Conservation (phyloP, 2,888 invertebrate species). For the Apodemia hepburni region DNA sequence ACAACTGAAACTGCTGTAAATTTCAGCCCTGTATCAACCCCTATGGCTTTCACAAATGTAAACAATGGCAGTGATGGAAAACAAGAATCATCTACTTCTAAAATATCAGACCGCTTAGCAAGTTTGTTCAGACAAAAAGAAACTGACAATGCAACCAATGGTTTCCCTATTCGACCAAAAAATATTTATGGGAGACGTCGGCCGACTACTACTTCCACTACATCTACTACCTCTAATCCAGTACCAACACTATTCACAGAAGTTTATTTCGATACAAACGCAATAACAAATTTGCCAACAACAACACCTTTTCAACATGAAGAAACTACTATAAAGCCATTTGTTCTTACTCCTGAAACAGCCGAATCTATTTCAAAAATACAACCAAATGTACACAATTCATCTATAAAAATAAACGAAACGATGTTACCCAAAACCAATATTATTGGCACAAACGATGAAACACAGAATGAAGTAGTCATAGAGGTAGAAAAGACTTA, state of each 20-base stretch:
- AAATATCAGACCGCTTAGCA: slow-evolving; percentile 51
- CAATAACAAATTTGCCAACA: slow-evolving; percentile 27
- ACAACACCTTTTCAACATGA: slow-evolving; percentile 37
- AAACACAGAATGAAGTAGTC: slow-evolving; percentile 71
- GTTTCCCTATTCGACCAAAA: slow-evolving; percentile 50
- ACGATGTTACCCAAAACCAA: slow-evolving; percentile 43
- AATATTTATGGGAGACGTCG: slow-evolving; percentile 58
- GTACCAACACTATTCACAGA: slow-evolving; percentile 32
- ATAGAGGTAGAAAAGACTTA: slow-evolving; percentile 81
- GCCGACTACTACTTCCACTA: slow-evolving; percentile 54
- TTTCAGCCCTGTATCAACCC: slow-evolving; percentile 37
- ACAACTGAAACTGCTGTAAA: slow-evolving; percentile 55
- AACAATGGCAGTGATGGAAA: slow-evolving; percentile 46
- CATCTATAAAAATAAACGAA: slow-evolving; percentile 37
- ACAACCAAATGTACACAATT: slow-evolving; percentile 40
- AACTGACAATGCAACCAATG: slow-evolving; percentile 45
- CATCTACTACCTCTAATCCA: slow-evolving; percentile 34
- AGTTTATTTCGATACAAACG: slow-evolving; percentile 21
- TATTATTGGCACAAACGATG: slow-evolving; percentile 39
- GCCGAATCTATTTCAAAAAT: slow-evolving; percentile 59
- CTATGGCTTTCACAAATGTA: slow-evolving; percentile 40
- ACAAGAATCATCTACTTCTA: slow-evolving; percentile 43
- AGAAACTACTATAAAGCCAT: slow-evolving; percentile 47
- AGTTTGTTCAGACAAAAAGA: slow-evolving; percentile 50
- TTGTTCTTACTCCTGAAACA: slow-evolving; percentile 66